phyloP scores from a whole-genome alignment of 2,113 vertebrate species.

The Oriolus oriolus region DNA sequence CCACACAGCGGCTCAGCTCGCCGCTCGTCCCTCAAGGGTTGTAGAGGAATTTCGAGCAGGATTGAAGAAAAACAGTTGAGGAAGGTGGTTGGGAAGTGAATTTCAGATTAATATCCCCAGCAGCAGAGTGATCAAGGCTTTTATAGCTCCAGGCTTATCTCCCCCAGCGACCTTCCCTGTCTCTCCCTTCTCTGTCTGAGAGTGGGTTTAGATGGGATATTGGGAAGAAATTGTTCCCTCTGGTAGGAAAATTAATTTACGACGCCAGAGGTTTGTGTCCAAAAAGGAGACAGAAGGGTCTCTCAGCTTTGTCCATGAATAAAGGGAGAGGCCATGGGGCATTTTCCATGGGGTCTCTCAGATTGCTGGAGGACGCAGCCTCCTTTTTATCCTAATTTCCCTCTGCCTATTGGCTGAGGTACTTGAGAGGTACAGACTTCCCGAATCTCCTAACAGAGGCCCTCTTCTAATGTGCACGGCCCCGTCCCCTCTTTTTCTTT shows the following conservation, averaged over 20 bases:
- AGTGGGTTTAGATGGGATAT: not conserved
- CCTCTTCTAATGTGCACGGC: not conserved
- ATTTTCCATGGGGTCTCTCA: not conserved
- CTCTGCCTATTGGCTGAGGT: not conserved
- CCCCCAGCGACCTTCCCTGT: not conserved
- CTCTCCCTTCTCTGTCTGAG: not conserved
- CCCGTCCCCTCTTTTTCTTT: not conserved
- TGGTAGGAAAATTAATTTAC: not conserved
- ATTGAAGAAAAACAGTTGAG: not conserved
- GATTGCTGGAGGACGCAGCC: not conserved
- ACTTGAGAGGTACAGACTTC: not conserved
- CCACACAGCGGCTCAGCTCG: not conserved
- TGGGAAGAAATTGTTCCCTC: not conserved
- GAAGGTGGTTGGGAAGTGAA: accelerated
- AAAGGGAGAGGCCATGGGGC: not conserved
- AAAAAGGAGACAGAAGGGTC: not conserved
- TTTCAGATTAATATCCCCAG: not conserved
- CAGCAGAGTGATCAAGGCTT: not conserved
- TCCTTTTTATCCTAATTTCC: not conserved
- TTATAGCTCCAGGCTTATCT: not conserved
- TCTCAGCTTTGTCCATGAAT: not conserved
- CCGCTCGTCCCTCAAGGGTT: accelerated
- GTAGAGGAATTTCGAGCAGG: accelerated
- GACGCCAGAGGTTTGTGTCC: not conserved
- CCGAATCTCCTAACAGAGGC: not conserved